Conservation (phyloP, 1,140 invertebrate genomes). For the Camponotus floridanus region DNA sequence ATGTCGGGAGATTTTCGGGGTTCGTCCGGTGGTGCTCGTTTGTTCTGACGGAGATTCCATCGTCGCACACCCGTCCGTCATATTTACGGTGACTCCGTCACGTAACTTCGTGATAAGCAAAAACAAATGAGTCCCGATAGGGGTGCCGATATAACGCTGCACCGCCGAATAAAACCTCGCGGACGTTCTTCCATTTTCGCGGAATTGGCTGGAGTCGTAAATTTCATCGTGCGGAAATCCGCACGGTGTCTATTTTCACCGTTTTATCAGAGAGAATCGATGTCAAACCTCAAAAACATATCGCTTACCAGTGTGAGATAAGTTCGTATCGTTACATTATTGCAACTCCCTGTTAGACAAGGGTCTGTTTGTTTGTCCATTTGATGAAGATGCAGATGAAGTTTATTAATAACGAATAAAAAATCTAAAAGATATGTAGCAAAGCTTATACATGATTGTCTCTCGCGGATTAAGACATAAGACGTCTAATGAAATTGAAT, state of each 20-base stretch:
- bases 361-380: not conserved
- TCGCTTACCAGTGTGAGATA: slow-evolving; percentile 4
- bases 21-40: slow-evolving; percentile 64
- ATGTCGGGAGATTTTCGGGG: slow-evolving; percentile 69
- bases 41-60: slow-evolving; percentile 75
- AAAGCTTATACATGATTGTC: slow-evolving; percentile 2
- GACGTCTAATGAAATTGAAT: slow-evolving; percentile 8
- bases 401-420: slow-evolving; percentile 19
- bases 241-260: slow-evolving; percentile 66
- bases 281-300: slow-evolving; percentile 44
- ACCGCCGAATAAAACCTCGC: slow-evolving; percentile 75
- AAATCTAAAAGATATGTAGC: not conserved
- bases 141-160: slow-evolving; percentile 59
- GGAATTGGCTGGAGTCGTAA: slow-evolving; percentile 75
- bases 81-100: slow-evolving; percentile 76
- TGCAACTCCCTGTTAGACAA: not conserved
- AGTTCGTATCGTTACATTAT: slow-evolving; percentile 24
- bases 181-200: slow-evolving; percentile 78
- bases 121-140: slow-evolving; percentile 82
- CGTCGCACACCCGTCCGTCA: slow-evolving; percentile 75
- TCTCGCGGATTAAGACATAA: slow-evolving; percentile 1
- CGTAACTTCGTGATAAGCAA: slow-evolving; percentile 78
- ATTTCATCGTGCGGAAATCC: slow-evolving; percentile 76
- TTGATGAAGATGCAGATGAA: not conserved
- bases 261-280: slow-evolving; percentile 66